phyloP scores from a whole-genome alignment of 2,113 vertebrate genomes.

The Pteropus alecto region DNA sequence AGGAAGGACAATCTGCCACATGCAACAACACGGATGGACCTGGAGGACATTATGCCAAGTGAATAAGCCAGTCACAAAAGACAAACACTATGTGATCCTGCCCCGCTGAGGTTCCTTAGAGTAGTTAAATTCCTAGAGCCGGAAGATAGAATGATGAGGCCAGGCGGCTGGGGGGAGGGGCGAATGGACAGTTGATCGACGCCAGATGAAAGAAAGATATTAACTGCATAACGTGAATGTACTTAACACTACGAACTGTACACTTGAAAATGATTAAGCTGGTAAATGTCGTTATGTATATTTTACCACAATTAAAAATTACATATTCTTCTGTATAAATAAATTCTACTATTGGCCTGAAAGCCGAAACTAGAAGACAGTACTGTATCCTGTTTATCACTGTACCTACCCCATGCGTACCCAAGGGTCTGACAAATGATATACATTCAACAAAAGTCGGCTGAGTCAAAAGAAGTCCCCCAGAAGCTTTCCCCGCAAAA shows the following conservation, averaged over 20 bases:
- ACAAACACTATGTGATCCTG: accelerated
- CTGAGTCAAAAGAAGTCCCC: background rate
- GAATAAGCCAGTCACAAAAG: background rate
- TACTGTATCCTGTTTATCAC: accelerated
- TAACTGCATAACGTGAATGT: accelerated
- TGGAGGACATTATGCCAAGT: background rate
- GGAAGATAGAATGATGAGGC: background rate
- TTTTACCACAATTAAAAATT: background rate
- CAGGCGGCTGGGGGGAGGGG: accelerated
- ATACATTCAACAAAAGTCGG: background rate
- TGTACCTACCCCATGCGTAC: accelerated
- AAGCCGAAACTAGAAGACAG: background rate
- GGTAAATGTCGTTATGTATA: no score
- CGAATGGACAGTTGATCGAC: accelerated
- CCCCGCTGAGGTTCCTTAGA: accelerated
- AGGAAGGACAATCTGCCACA: background rate
- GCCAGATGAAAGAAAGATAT: background rate
- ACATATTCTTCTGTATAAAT: background rate
- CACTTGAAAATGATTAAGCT: background rate
- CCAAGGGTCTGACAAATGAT: background rate
- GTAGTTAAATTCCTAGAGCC: background rate
- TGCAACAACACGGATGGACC: accelerated
- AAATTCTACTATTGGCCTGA: background rate
- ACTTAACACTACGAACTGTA: background rate
- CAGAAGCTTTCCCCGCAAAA: background rate